Evolutionary conservation across 1,140 invertebrate species (phyloP), one percentile per base, ranked within the genome.

Genomic region (Lerema accius): DNA sequence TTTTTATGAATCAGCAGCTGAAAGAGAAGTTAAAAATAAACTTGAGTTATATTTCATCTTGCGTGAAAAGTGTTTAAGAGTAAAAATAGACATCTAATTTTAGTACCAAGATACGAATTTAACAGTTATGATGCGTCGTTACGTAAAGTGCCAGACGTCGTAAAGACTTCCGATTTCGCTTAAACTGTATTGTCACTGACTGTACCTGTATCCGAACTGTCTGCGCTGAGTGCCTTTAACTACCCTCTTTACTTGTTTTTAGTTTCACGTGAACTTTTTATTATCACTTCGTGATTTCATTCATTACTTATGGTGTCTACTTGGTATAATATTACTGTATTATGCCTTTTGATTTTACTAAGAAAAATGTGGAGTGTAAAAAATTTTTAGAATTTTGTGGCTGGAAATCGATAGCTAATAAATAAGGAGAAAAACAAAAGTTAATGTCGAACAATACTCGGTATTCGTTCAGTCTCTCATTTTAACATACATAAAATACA

Each of bases 61-160:
- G 28, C 9, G 28, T 32, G 9, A 32, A 32, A 32, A 32, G 4
- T 32, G 9, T 4, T 32, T 9, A 7, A 9, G 9, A 1, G 19
- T 32, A 32, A 32, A 32, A 32, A 32, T 9, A 32, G 4, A 32
- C 28, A 7, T 32, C 28, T 32, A 32, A 32, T 32, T 32, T 32
- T 32, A 9, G 28, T 1, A 32, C 9, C 4, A 32, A 4, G 28
- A 32, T 32, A 32, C 28, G 28, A 32, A 32, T 32, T 45, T 51
- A 51, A 51, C 50, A 14, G 50, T 53, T 53, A 53, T 53, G 16
- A 53, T 16, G 11, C 6, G 17, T 53, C 50, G 37, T 55, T 55
- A 55, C 37, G 14, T 42, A 26, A 55, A 55, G 50, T 40, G 37
- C 16, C n/a, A 23, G 17, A 26, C 35, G 19, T 42, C 37, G 50